A percentile compares a stretch with the other conserved stretches of the same genome.
Evolutionary conservation across 2,113 vertebrate species (phyloP).

Genomic region (Scomber japonicus): DNA sequence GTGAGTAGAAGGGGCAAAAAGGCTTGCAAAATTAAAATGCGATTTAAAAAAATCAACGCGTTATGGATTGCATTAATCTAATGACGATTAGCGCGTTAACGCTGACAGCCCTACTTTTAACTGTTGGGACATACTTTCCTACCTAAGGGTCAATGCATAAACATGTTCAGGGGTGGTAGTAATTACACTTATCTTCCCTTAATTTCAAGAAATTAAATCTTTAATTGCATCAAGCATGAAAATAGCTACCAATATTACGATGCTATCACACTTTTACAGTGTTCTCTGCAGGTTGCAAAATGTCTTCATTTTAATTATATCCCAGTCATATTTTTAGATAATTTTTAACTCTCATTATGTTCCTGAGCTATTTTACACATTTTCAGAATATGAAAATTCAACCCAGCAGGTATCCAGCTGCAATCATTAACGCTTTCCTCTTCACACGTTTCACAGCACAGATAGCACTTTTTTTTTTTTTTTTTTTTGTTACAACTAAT

Average conservation of each 20-base stretch:
- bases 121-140: no score
- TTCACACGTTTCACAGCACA: slow-evolving; percentile 26
- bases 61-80: no score
- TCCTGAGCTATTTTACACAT: neutral
- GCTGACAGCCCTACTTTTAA: no score
- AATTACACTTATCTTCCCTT: neutral
- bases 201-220: neutral
- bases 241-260: neutral
- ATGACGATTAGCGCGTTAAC: no score
- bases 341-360: neutral
- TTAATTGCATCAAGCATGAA: neutral
- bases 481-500: slow-evolving; percentile 14
- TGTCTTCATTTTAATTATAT: neutral
- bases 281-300: neutral
- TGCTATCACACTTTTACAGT: neutral
- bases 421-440: neutral
- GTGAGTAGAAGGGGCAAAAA: no score
- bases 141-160: neutral
- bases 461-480: neutral
- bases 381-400: neutral
- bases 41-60: no score
- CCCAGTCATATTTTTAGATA: neutral
- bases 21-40: no score
- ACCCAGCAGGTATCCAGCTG: neutral
- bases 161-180: no score